Conservation (phyloP, 2,797 vertebrate species). For the Paratrypauchen microcephalus region DNA sequence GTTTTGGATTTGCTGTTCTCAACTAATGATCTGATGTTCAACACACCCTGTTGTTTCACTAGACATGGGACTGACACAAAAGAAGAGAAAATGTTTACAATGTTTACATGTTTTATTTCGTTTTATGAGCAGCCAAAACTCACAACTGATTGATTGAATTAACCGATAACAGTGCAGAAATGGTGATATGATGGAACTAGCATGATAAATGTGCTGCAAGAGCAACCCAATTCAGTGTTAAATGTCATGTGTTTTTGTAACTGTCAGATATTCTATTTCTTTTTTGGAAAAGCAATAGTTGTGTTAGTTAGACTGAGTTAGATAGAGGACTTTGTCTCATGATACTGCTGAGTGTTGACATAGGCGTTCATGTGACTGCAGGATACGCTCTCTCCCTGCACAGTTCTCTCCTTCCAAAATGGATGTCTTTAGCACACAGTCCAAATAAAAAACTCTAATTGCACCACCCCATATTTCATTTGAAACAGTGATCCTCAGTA, state of each 20-base stretch:
- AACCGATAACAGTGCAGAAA: not conserved
- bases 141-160: too few relatives aligned
- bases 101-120: too few relatives aligned
- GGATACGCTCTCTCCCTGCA: constrained; percentile 26
- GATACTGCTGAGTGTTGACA: not conserved
- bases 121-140: too few relatives aligned
- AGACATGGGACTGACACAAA: not conserved
- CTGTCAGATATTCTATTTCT: too few relatives aligned
- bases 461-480: not conserved
- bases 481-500: not conserved
- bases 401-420: constrained; percentile 44
- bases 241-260: too few relatives aligned
- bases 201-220: not conserved
- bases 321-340: not conserved
- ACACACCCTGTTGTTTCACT: not conserved
- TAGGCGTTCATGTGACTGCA: not conserved
- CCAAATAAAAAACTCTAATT: constrained; percentile 62
- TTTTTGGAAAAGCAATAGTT: not conserved
- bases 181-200: not conserved
- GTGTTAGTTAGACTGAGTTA: not conserved
- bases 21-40: not conserved
- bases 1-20: not conserved
- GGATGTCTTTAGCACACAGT: constrained; percentile 53
- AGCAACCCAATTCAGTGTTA: too few relatives aligned
- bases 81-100: too few relatives aligned